These are phyloP conservation scores for Polylopha cassiicola DNA, from an alignment of 2,888 invertebrate species.

Conservation along the genomic window DNA sequence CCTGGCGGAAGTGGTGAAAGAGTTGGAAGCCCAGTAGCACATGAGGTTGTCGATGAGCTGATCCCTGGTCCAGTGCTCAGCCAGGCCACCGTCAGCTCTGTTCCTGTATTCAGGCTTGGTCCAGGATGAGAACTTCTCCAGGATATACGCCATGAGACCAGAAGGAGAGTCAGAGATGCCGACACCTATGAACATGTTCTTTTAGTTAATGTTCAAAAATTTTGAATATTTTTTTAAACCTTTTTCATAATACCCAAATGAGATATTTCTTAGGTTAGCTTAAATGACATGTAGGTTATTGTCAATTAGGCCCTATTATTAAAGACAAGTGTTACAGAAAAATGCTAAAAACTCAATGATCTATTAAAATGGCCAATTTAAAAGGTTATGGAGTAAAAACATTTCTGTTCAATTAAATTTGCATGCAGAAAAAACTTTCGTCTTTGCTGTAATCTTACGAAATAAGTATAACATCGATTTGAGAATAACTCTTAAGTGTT, in stretches of 20 bases:
- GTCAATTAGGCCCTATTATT: no score
- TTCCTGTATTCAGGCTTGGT: conserved; percentile 58
- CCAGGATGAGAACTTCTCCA: conserved; percentile 88
- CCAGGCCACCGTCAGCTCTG: conserved; percentile 80
- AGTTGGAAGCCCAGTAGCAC: conserved; percentile 84
- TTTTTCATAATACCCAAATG: not conserved
- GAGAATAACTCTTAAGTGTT: no score
- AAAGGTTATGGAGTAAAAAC: no score
- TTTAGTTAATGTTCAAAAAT: not conserved
- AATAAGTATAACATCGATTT: no score
- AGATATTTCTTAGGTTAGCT: no score
- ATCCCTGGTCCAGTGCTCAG: conserved; percentile 76
- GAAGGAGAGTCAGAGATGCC: conserved; percentile 85
- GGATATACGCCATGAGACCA: conserved; percentile 87
- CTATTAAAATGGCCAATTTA: no score
- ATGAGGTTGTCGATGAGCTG: conserved; percentile 85
- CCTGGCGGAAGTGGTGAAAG: conserved; percentile 81
- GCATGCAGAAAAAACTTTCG: no score
- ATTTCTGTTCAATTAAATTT: no score
- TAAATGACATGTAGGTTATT: no score
- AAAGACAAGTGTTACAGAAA: no score
- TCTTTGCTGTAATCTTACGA: no score
- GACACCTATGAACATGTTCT: conserved; percentile 61
- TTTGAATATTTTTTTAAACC: not conserved
- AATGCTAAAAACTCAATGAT: no score